Evolutionary conservation across 92 coral and sea anemone genomes (phyloP).

Genomic region (Parazoanthus swiftii): DNA sequence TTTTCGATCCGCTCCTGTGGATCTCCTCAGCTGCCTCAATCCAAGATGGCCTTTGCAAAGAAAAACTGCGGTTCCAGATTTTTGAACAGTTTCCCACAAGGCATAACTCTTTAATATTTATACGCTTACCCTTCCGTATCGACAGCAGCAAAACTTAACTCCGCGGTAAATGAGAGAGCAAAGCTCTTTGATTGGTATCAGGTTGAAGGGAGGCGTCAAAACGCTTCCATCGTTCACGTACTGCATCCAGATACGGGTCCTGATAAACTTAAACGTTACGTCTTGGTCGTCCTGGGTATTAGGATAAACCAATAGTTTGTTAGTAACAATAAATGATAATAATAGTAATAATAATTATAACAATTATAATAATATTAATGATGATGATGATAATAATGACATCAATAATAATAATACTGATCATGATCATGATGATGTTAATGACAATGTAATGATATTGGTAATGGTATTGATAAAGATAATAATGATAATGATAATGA

Average conservation of each 20-base stretch:
- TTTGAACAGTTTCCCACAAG: no score
- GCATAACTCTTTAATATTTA: background rate
- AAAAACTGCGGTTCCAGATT: no score
- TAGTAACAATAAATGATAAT: background rate
- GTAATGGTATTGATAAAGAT: no score
- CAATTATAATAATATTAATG: no score
- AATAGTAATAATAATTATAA: no score
- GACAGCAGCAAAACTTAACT: slow-evolving; percentile 1
- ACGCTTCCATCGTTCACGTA: slow-evolving; percentile 74
- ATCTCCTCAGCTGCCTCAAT: no score
- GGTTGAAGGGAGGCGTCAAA: slow-evolving; percentile 77
- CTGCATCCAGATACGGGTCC: slow-evolving; percentile 88
- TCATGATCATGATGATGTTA: no score
- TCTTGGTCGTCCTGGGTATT: slow-evolving; percentile 68
- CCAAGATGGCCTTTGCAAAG: no score
- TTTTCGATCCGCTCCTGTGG: no score
- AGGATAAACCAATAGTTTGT: background rate
- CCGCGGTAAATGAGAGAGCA: slow-evolving; percentile 4
- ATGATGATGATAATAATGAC: background rate
- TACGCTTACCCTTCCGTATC: slow-evolving; percentile 36
- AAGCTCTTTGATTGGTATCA: slow-evolving; percentile 57
- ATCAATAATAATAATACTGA: background rate
- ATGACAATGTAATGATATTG: no score
- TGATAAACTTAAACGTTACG: slow-evolving; percentile 72
- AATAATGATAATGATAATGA: no score